Evolutionary conservation across 92 coral and sea anemone genomes (phyloP).

Genomic region (Actinernus sp.): DNA sequence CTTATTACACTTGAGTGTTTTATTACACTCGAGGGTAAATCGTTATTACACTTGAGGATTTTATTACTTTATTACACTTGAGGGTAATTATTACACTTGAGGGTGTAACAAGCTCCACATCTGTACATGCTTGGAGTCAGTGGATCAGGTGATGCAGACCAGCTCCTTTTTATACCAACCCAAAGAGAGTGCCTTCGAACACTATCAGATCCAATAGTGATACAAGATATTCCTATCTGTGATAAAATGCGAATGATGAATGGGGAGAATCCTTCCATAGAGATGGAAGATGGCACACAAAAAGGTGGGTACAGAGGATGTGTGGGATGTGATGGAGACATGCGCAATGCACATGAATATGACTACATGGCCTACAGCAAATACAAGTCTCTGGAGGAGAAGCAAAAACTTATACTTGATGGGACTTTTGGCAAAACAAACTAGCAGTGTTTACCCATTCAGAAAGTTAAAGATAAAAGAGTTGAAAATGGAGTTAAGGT

Average conservation of each 20-base stretch:
- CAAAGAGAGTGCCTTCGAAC: constrained; percentile 7
- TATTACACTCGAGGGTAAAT: no score
- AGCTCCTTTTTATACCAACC: constrained; percentile 19
- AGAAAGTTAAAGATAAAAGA: constrained; percentile 9
- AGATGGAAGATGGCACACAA: constrained; percentile 19
- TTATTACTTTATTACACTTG: no score
- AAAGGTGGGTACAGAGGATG: constrained; percentile 15
- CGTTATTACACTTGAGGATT: no score
- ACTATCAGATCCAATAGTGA: constrained; percentile 3
- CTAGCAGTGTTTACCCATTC: neutral
- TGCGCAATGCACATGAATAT: constrained; percentile 1
- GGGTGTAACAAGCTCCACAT: neutral
- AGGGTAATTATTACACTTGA: no score
- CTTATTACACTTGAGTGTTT: no score
- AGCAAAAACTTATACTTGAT: neutral
- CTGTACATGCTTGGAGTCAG: constrained; percentile 15
- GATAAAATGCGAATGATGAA: constrained; percentile 16
- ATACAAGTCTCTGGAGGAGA: constrained; percentile 22
- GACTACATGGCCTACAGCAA: constrained; percentile 21
- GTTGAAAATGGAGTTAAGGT: constrained; percentile 8
- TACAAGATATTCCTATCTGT: constrained; percentile 4
- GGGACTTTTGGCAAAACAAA: neutral
- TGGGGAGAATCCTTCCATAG: constrained; percentile 9
- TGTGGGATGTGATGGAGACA: constrained; percentile 38
- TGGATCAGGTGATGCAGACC: constrained; percentile 2